These are phyloP conservation scores for Drosophila melanocephala DNA, from an alignment of 2,888 invertebrate species.

Conservation along the genomic window DNA sequence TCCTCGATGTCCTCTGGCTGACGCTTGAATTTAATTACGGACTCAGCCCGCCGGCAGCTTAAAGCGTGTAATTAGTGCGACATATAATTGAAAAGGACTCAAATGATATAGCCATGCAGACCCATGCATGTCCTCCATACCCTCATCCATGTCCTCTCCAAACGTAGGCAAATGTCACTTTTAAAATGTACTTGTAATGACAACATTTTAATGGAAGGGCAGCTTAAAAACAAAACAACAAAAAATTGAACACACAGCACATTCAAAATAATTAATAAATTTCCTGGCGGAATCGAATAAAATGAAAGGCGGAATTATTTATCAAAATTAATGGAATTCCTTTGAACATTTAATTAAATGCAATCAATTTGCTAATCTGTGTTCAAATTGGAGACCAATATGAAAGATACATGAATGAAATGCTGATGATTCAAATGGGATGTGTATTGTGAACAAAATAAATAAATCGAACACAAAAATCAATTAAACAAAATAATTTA, in stretches of 20 bases:
- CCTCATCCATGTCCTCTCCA: constrained; percentile 23
- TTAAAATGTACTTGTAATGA: constrained; percentile 2
- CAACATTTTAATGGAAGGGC: constrained; percentile 22
- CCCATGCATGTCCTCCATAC: constrained; percentile 19
- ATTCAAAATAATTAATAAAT: constrained; percentile 25
- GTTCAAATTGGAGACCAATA: constrained; percentile 3
- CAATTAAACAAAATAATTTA: neutral
- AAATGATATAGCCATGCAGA: constrained; percentile 60
- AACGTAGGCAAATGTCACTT: constrained; percentile 49
- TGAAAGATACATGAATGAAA: neutral
- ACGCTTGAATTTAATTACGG: constrained; percentile 72
- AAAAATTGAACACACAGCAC: constrained; percentile 7
- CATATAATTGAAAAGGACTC: constrained; percentile 78
- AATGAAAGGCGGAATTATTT: constrained; percentile 19
- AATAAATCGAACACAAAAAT: neutral
- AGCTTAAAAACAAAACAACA: constrained; percentile 11
- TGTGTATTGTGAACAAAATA: neutral
- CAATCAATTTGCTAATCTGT: constrained; percentile 24
- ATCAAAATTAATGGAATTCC: constrained; percentile 20
- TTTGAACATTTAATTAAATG: constrained; percentile 33
- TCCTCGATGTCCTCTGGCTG: constrained; percentile 43
- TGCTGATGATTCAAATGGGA: neutral
- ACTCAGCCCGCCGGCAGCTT: constrained; percentile 66
- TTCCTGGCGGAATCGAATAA: constrained; percentile 24
- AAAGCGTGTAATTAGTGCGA: constrained; percentile 76